Conservation (phyloP, 2,888 invertebrate species). For the Aspidapion aeneum region DNA sequence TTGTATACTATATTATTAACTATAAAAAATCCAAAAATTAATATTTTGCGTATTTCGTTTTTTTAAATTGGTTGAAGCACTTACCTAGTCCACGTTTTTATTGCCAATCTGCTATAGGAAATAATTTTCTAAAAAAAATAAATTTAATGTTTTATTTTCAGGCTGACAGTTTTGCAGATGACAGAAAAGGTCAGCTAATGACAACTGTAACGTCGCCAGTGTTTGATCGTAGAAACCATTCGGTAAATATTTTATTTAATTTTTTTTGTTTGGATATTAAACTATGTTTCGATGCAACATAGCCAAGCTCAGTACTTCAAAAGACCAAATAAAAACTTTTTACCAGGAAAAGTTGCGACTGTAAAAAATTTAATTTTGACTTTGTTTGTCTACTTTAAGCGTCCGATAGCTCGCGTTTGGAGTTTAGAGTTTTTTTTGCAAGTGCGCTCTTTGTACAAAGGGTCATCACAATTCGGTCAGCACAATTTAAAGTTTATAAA, state of each 20-base stretch:
- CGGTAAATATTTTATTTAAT: slow-evolving; percentile 52
- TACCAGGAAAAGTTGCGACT: too few species aligned
- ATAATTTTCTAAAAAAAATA: too few species aligned
- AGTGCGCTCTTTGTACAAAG: not conserved
- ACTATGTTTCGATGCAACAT: not conserved
- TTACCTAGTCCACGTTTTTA: too few species aligned
- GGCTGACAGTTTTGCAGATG: slow-evolving; percentile 64
- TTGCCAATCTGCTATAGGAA: too few species aligned
- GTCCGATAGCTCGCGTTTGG: not conserved
- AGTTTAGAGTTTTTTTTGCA: not conserved
- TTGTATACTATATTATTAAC: too few species aligned
- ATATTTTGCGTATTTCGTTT: too few species aligned
- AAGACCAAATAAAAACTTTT: not conserved
- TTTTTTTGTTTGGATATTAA: too few species aligned
- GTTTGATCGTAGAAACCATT: slow-evolving; percentile 88
- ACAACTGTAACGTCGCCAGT: slow-evolving; percentile 93
- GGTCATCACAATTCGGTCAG: not conserved
- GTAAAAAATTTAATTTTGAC: not conserved
- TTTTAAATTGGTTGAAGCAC: too few species aligned
- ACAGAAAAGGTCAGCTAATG: slow-evolving; percentile 78
- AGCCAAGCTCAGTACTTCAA: not conserved
- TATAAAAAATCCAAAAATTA: too few species aligned
- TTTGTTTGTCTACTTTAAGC: not conserved
- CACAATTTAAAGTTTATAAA: not conserved
- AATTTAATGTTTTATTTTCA: too few species aligned